Conservation (phyloP, 2,113 vertebrate genomes). For the Boulengerochromis microlepis region DNA sequence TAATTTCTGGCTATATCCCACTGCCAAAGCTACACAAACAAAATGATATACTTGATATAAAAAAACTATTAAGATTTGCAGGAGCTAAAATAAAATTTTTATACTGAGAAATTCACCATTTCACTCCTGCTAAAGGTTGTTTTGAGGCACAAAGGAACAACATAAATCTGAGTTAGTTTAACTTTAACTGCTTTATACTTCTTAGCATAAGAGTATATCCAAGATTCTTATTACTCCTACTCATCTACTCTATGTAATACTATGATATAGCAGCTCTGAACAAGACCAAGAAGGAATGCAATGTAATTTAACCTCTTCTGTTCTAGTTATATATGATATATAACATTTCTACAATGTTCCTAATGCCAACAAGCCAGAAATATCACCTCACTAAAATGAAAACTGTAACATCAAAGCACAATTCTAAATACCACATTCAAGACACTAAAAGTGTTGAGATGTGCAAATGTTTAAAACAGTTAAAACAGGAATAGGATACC, state of each 20-base stretch:
- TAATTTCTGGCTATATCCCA: slow-evolving; percentile 25
- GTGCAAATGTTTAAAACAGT: not conserved
- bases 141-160: not conserved
- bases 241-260: not conserved
- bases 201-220: not conserved
- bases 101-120: not conserved
- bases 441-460: not conserved
- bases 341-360: not conserved
- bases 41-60: not conserved
- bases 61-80: not conserved
- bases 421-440: not conserved
- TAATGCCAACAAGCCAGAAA: not conserved
- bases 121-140: not conserved
- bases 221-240: not conserved
- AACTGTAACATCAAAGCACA: not conserved
- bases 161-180: not conserved
- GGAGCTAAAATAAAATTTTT: not conserved
- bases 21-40: not conserved
- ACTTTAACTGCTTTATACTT: not conserved
- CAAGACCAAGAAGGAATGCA: not conserved
- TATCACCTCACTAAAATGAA: not conserved
- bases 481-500: not conserved
- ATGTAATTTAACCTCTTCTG: not conserved
- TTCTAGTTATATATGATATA: not conserved
- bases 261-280: not conserved